A percentile compares a stretch with the other conserved stretches of the same genome.
These are phyloP conservation scores for Oenanthe oenanthe DNA, from an alignment of 2,113 vertebrate species.

Conservation along the genomic window DNA sequence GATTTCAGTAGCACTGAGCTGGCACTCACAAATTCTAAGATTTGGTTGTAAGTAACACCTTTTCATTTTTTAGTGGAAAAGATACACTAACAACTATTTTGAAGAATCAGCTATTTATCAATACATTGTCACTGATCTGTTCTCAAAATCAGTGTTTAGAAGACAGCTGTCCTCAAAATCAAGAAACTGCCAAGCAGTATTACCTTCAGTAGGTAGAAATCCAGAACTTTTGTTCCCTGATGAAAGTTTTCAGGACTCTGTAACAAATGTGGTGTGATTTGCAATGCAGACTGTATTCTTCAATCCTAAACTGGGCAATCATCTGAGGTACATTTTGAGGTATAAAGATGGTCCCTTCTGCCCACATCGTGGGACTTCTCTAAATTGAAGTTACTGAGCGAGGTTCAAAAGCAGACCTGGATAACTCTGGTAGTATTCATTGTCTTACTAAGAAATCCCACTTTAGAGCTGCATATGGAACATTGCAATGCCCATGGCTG, in stretches of 20 bases:
- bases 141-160: not conserved
- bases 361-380: not conserved
- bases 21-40: not conserved
- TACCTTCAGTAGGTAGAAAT: not conserved
- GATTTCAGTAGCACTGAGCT: not conserved
- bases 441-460: constrained; percentile 10
- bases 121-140: not conserved
- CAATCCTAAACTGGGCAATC: not conserved
- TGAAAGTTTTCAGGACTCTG: not conserved
- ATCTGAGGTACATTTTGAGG: not conserved
- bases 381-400: not conserved
- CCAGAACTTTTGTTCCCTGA: not conserved
- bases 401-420: not conserved
- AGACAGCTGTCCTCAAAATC: not conserved
- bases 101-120: not conserved
- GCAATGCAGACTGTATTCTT: not conserved
- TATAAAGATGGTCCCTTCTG: not conserved
- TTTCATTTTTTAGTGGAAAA: not conserved
- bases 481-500: not conserved
- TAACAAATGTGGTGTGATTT: not conserved
- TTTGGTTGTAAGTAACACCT: not conserved
- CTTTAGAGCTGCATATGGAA: not conserved
- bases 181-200: not conserved
- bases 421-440: not conserved
- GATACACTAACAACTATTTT: not conserved